Evolutionary conservation across 1,140 invertebrate genomes (phyloP).

Genomic region (Eriosoma lanigerum): DNA sequence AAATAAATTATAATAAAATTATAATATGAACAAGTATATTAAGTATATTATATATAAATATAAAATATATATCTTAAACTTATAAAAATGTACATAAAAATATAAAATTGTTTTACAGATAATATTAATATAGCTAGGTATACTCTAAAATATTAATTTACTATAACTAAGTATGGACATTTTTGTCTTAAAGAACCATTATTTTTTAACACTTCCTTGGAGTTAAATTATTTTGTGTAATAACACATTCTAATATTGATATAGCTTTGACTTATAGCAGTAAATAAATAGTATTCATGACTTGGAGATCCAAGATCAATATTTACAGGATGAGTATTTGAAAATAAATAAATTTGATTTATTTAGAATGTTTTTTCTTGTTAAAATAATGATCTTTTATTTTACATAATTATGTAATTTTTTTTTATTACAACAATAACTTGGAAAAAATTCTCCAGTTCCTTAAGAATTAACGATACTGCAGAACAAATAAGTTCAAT

Average conservation of each 20-base stretch:
- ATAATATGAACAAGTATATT: no score
- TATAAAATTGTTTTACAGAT: not conserved
- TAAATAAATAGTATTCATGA: not conserved
- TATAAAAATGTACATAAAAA: no score
- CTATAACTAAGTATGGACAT: no score
- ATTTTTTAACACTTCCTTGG: not conserved
- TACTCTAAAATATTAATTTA: no score
- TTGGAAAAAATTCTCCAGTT: not conserved
- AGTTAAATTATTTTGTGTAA: not conserved
- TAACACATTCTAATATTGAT: not conserved
- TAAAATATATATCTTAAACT: no score
- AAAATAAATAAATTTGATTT: not conserved
- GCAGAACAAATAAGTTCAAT: not conserved
- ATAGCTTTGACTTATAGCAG: not conserved
- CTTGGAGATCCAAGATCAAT: not conserved
- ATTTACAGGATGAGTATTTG: not conserved
- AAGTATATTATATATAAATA: no score
- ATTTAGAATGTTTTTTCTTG: constrained; percentile 1
- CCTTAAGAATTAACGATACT: not conserved
- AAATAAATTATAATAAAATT: no score
- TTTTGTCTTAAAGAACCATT: not conserved
- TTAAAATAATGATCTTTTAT: not conserved
- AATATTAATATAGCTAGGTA: not conserved
- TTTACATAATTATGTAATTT: not conserved
- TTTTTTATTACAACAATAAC: not conserved